phyloP scores from a whole-genome alignment of 2,888 invertebrate genomes.

The Noctua pronuba region DNA sequence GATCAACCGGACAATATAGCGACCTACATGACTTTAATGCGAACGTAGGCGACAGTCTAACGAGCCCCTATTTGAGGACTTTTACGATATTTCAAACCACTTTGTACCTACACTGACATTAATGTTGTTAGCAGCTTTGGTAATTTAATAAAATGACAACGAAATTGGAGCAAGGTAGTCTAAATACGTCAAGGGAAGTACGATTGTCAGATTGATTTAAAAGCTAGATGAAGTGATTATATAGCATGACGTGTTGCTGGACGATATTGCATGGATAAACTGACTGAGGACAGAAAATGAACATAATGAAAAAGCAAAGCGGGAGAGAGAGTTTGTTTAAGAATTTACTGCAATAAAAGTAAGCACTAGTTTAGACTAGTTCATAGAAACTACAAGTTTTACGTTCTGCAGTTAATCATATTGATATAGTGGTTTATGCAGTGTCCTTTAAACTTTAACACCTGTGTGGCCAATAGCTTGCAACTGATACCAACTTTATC shows the following conservation, averaged over 20 bases:
- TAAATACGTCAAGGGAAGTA: conserved; percentile 38
- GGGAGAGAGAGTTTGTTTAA: neutral
- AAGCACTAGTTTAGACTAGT: neutral
- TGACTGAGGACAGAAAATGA: neutral
- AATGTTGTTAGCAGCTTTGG: conserved; percentile 16
- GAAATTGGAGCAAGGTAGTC: conserved; percentile 47
- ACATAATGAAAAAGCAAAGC: neutral
- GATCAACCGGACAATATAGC: conserved; percentile 54
- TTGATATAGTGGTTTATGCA: neutral
- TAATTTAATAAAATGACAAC: conserved; percentile 48
- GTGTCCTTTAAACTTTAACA: conserved; percentile 23
- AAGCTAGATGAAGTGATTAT: conserved; percentile 24
- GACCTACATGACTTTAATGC: conserved; percentile 52
- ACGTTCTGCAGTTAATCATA: neutral
- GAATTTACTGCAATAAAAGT: neutral
- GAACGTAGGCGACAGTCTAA: conserved; percentile 51
- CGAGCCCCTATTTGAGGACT: conserved; percentile 39
- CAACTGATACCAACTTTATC: conserved; percentile 48
- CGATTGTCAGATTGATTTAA: conserved; percentile 34
- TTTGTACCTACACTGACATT: conserved; percentile 21
- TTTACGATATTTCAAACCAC: conserved; percentile 39
- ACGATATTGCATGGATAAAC: neutral
- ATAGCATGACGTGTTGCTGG: neutral
- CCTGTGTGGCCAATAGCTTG: conserved; percentile 30
- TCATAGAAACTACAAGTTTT: neutral